Conservation (phyloP, 2,888 invertebrate genomes). For the Trachelus iudaicus region DNA sequence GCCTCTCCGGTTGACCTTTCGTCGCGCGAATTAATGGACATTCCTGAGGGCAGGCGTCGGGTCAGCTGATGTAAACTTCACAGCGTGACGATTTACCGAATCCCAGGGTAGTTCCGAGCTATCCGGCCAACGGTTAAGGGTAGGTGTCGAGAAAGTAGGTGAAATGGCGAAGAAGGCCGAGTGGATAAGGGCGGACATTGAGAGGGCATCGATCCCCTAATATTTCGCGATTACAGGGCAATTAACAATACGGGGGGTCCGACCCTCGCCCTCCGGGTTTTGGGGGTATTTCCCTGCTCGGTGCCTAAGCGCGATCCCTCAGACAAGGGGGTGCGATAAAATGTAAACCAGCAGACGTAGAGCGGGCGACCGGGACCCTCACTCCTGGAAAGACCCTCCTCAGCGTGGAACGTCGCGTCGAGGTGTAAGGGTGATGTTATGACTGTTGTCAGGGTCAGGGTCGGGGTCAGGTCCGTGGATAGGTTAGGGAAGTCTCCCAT, state of each 20-base stretch:
- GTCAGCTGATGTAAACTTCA: no score
- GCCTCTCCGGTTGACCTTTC: no score
- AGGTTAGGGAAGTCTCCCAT: constrained; percentile 43
- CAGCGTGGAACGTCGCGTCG: constrained; percentile 35
- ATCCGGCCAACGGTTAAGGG: no score
- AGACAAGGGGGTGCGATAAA: constrained; percentile 48
- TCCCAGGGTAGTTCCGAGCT: no score
- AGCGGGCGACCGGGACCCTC: constrained; percentile 44
- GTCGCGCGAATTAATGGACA: no score
- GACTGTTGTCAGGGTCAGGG: constrained; percentile 56
- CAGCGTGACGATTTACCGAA: no score
- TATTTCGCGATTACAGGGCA: constrained; percentile 37
- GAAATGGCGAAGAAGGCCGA: background rate
- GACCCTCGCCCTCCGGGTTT: constrained; percentile 39
- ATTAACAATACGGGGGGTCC: constrained; percentile 38
- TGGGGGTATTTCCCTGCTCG: constrained; percentile 28
- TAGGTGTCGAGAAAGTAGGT: no score
- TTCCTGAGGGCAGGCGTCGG: no score
- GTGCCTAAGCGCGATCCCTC: constrained; percentile 30
- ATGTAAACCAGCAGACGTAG: constrained; percentile 49
- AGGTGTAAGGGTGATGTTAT: constrained; percentile 56
- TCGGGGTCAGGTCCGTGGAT: constrained; percentile 42
- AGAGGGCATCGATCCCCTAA: constrained; percentile 30
- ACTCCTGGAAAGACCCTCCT: constrained; percentile 52
- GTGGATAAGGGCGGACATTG: background rate